Percentiles rank a stretch among this genome's conserved stretches.
Evolutionary conservation across 37 sponge, comb jelly and placozoan genomes (phyloP).

Genomic region (Geodia barretti): DNA sequence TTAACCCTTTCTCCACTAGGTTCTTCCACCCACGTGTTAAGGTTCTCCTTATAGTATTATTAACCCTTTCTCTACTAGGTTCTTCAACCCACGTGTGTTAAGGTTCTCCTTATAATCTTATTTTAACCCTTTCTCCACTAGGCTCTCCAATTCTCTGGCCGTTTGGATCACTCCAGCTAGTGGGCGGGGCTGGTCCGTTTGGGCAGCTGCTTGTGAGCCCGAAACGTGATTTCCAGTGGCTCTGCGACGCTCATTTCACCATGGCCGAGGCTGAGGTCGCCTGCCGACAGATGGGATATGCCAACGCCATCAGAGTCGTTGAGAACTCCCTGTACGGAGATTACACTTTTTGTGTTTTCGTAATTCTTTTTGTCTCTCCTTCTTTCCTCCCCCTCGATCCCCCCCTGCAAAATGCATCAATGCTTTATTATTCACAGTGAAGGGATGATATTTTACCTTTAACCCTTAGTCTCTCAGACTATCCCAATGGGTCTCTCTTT

Average conservation of each 20-base stretch:
- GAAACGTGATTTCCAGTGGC: background rate
- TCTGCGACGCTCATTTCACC: conserved; percentile 38
- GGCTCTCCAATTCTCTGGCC: conserved; percentile 7
- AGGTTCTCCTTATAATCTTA: too few relatives aligned
- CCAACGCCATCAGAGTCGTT: background rate
- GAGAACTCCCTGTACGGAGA: conserved; percentile 20
- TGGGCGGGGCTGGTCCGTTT: conserved; percentile 4
- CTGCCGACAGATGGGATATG: conserved; percentile 54
- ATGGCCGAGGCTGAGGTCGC: conserved; percentile 19
- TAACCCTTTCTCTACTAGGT: too few relatives aligned
- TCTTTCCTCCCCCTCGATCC: background rate
- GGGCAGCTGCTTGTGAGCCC: conserved; percentile 19
- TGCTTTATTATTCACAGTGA: background rate
- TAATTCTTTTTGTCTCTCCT: background rate
- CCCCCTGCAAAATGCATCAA: background rate
- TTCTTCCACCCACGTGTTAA: too few relatives aligned
- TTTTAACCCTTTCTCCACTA: too few relatives aligned
- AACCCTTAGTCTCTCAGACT: too few relatives aligned
- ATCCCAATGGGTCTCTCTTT: too few relatives aligned
- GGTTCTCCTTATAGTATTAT: too few relatives aligned
- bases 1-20: too few relatives aligned
- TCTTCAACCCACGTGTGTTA: too few relatives aligned
- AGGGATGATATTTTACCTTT: too few relatives aligned
- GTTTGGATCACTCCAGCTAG: conserved; percentile 31
- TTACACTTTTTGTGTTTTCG: background rate